Percentiles rank a stretch among this genome's conserved stretches.
These are phyloP conservation scores for Miichthys miiuy DNA, from an alignment of 2,797 vertebrate genomes.

Conservation along the genomic window DNA sequence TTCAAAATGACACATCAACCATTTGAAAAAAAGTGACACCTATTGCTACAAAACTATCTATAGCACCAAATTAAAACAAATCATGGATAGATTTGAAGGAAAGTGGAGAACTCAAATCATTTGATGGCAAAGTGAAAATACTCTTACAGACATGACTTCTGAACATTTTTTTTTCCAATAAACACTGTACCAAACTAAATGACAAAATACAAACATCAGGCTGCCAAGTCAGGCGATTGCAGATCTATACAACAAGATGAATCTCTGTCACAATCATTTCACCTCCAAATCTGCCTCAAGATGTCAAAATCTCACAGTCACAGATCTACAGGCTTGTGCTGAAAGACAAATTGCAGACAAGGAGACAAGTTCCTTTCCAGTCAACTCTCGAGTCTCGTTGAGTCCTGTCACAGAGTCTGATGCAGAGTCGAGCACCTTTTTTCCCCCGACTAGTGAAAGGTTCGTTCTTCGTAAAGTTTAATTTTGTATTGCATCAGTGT, in stretches of 20 bases:
- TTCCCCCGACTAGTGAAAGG: conserved; percentile 11
- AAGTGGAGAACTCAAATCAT: conserved; percentile 17
- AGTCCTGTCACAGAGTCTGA: conserved; percentile 58
- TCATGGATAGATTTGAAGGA: conserved; percentile 28
- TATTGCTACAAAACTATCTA: conserved; percentile 68
- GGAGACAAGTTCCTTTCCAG: conserved; percentile 4
- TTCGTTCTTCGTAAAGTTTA: conserved; percentile 24
- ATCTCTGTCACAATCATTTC: conserved; percentile 36
- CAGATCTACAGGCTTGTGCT: conserved; percentile 21
- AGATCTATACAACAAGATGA: conserved; percentile 33
- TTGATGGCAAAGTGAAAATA: conserved; percentile 40
- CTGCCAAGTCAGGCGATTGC: conserved; percentile 47
- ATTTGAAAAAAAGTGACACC: conserved; percentile 45
- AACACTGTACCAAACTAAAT: conserved; percentile 52
- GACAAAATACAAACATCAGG: conserved; percentile 58
- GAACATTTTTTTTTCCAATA: conserved; percentile 42
- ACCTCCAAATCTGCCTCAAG: conserved; percentile 17
- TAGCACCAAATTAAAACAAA: conserved; percentile 71
- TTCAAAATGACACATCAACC: conserved; percentile 56
- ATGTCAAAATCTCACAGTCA: conserved; percentile 28
- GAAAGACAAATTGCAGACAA: conserved; percentile 12
- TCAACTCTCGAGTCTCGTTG: conserved; percentile 38
- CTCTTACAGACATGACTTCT: conserved; percentile 34
- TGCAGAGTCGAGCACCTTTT: conserved; percentile 41
- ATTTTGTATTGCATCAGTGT: conserved; percentile 61